Evolutionary conservation across 2,113 vertebrate species (phyloP).

Genomic region (Nesospiza acunhae): DNA sequence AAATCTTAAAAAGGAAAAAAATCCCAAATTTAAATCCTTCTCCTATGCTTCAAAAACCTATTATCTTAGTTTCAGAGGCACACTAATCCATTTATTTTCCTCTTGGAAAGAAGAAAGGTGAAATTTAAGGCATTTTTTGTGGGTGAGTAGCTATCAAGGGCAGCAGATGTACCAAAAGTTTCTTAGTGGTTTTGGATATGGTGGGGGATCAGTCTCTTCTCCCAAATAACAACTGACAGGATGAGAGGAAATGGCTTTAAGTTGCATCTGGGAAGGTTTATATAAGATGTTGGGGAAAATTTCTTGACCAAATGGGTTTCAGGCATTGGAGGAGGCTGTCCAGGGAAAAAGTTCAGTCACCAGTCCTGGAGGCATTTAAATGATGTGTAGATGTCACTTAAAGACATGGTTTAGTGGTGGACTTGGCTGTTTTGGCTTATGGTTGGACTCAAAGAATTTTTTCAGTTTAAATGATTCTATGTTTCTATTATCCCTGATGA

Average conservation of each 20-base stretch:
- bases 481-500: background rate
- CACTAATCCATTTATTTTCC: background rate
- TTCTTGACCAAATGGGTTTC: background rate
- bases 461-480: background rate
- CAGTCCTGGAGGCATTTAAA: background rate
- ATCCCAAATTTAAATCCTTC: background rate
- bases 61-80: background rate
- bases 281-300: background rate
- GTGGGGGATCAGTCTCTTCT: background rate
- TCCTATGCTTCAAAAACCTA: background rate
- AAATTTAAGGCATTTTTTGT: background rate
- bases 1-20: background rate
- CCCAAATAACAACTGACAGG: background rate
- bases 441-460: background rate
- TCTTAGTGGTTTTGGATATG: background rate
- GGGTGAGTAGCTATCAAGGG: background rate
- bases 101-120: background rate
- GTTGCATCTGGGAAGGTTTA: background rate
- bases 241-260: background rate
- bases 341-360: background rate
- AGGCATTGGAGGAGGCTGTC: background rate
- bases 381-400: background rate
- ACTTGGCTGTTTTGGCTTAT: background rate
- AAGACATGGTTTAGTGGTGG: background rate
- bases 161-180: background rate